Evolutionary conservation across 2,888 invertebrate species (phyloP), one percentile per base, ranked within the genome.

Genomic region (Cloeon dipterum): DNA sequence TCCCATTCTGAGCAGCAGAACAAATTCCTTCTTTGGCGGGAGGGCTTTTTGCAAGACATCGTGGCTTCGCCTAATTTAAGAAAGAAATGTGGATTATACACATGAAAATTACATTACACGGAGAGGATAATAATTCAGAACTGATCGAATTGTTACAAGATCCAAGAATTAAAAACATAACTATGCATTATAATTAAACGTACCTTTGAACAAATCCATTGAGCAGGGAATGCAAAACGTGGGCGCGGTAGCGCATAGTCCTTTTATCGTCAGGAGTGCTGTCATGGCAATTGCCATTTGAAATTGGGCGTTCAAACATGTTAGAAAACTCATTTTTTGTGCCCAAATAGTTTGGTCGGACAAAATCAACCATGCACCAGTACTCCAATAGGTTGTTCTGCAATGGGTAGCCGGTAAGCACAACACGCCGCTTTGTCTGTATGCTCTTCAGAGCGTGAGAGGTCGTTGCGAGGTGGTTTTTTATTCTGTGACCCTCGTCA

Each of bases 291-390:
- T 94, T 94, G 0, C 96, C 98, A 55, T 96, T 96, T 58, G 86
- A 89, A 47, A 98, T 98, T 0, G 98, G 98, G 11, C 93, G 65
- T 53, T 96, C 96, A 54, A 98, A 98, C 91, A 94, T 94, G 54
- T 94, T 93, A 50, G 83, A 79, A 56, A 98, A 98, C 56, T 96
- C 93, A 0, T 88, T 85, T 56, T 91, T 88, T 17, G 85, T 85
- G 40, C 96, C 98, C 26, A 98, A 66, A 57, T 89, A 96, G 60
- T 91, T 93, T 0, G 98, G 98, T 17, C 96, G 68, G 1, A 96
- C 94, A 58, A 96, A 98, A 54, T 98, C 94, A 1, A 94, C 93
- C 94, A 94, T 94, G 53, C 94, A 94, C 91, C 91, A 93, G 55
- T 93, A 93, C 52, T 88, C 91, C 39, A 89, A 61, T 14, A 98